Percentiles rank a stretch among this genome's conserved stretches.
Conservation (phyloP, 2,113 vertebrate genomes). For the Strix uralensis region DNA sequence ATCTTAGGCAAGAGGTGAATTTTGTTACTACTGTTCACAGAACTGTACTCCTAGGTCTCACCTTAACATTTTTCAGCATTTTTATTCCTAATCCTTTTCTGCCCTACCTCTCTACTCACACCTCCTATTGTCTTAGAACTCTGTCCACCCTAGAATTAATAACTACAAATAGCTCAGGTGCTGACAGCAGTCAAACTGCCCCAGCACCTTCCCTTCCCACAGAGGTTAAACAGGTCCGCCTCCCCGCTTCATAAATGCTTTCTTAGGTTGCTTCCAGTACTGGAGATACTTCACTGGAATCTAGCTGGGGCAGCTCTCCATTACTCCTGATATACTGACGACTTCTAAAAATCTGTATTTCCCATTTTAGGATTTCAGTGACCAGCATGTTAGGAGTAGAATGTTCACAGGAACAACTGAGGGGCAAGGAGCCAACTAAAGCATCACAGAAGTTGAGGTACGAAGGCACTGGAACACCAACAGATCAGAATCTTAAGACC, state of each 20-base stretch:
- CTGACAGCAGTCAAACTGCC: neutral
- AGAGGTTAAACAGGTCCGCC: neutral
- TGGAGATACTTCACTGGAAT: neutral
- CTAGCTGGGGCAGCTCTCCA: neutral
- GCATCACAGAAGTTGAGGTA: neutral
- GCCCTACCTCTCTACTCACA: neutral
- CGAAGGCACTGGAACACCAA: neutral
- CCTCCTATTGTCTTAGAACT: neutral
- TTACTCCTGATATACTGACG: rapidly evolving
- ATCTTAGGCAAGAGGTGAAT: neutral
- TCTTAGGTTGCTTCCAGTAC: neutral
- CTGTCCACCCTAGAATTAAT: neutral
- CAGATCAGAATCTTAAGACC: neutral
- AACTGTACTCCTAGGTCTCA: neutral
- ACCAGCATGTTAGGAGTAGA: neutral
- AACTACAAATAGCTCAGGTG: neutral
- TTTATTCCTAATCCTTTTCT: neutral
- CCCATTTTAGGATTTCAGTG: neutral
- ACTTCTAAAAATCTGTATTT: neutral
- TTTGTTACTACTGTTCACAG: neutral
- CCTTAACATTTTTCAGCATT: neutral
- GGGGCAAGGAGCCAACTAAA: neutral
- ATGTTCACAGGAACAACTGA: neutral
- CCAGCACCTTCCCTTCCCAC: neutral
- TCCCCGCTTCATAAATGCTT: neutral